phyloP scores from a whole-genome alignment of 1,140 invertebrate genomes.

The Trypoxylus dichotomus region DNA sequence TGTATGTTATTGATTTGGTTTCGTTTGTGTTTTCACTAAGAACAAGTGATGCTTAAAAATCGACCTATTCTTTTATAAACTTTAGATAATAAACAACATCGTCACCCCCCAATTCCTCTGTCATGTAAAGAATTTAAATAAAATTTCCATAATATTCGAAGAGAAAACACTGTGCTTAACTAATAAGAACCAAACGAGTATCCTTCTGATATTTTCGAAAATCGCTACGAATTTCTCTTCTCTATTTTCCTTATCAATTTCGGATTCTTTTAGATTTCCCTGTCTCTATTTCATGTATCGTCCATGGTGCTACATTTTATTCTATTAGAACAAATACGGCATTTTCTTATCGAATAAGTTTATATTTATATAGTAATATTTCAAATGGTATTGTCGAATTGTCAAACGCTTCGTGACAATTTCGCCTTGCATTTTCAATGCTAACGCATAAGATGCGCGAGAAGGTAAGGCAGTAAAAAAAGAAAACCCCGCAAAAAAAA shows the following conservation, averaged over 20 bases:
- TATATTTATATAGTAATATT: slow-evolving; percentile 12
- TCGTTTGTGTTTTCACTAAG: too few relatives aligned
- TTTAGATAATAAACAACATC: too few relatives aligned
- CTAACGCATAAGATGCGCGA: background rate
- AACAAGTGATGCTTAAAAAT: too few relatives aligned
- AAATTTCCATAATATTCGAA: too few relatives aligned
- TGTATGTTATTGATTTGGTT: too few relatives aligned
- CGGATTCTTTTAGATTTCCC: background rate
- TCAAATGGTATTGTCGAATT: slow-evolving; percentile 2
- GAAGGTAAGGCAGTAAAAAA: background rate
- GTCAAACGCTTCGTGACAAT: background rate
- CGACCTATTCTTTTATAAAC: too few relatives aligned
- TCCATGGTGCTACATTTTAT: slow-evolving; percentile 3
- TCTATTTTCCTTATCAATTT: background rate
- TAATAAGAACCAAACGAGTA: background rate
- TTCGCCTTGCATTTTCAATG: background rate
- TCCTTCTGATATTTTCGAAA: background rate
- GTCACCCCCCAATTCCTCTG: too few relatives aligned
- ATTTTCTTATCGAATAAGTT: slow-evolving; percentile 5
- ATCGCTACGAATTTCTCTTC: background rate
- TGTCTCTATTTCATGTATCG: background rate
- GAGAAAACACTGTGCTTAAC: too few relatives aligned
- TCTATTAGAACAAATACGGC: slow-evolving; percentile 6
- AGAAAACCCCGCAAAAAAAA: background rate
- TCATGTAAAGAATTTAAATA: too few relatives aligned